Evolutionary conservation across 2,888 invertebrate species (phyloP), one percentile per base, ranked within the genome.

Genomic region (Molanna angustata): DNA sequence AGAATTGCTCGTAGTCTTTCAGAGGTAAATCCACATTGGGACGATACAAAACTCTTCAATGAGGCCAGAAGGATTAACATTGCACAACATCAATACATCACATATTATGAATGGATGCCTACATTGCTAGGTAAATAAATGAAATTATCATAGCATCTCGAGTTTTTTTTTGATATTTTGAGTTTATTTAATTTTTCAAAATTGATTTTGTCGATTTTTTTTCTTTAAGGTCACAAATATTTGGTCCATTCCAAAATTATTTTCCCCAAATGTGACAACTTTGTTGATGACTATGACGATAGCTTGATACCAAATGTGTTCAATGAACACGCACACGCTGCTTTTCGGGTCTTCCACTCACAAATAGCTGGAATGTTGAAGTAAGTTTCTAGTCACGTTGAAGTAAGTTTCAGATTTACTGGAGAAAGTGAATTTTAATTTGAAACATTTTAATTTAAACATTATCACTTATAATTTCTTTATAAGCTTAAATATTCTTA

Each of bases 301-400:
- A 68, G 66, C 27, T 73, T 82, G 39, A 79, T 83, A 67, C 77
- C 84, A 1, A 69, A 78, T 1, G 77, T 83, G 2, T 65, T 79
- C 1, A 84, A 83, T 65, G 78, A 76, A 46, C 85, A 85, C 63
- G 80, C 84, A 1, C 77, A 83, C 0, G 84, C 81, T 14, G 85
- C 84, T 1, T 83, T 82, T 64, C 69, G 85, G 65, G 79, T 81
- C 63, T 82, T 84, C 60, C 85, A 85, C 65, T 75, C 81, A 1
- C 72, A 83, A 60, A 78, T 85, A 52, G 74, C 69, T 55, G 77
- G 76, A 18, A 64, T 69, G 59, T 61, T 76, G 33, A 72, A 75
- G 78, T 78, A 67, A n/a, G n/a, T n/a, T n/a, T n/a, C n/a, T n/a
- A n/a, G n/a, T n/a, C n/a, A n/a, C n/a, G n/a, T 33, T 4, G 14